A percentile compares a stretch with the other conserved stretches of the same genome.
Evolutionary conservation across 2,888 invertebrate species (phyloP).

Genomic region (Teinopalpus imperialis): DNA sequence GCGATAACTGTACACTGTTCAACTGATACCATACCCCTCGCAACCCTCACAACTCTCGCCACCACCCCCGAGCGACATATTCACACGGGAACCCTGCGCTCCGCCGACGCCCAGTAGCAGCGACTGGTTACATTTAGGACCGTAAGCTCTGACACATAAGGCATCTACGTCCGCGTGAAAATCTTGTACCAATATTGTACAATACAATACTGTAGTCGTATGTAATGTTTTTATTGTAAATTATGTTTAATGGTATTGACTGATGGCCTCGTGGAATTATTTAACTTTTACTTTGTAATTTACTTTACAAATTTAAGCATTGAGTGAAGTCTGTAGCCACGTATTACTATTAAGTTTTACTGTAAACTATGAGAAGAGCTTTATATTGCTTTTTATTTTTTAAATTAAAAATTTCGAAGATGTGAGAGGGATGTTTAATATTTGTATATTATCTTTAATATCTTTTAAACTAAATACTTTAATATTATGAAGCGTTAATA

Average conservation of each 20-base stretch:
- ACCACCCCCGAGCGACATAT: conserved; percentile 38
- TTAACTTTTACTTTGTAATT: too few species aligned
- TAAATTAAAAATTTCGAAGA: too few species aligned
- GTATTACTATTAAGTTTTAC: too few species aligned
- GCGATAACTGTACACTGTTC: conserved; percentile 23
- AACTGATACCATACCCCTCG: conserved; percentile 27
- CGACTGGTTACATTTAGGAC: neutral
- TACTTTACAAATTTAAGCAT: too few species aligned
- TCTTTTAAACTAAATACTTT: too few species aligned
- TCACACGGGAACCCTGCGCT: conserved; percentile 60
- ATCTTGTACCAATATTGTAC: conserved; percentile 9
- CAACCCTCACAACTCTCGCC: conserved; percentile 32
- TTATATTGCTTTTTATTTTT: too few species aligned
- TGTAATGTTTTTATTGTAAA: conserved; percentile 19
- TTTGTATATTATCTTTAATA: too few species aligned
- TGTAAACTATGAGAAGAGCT: too few species aligned
- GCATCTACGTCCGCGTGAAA: neutral
- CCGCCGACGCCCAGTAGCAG: neutral
- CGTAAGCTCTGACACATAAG: neutral
- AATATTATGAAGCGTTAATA: too few species aligned
- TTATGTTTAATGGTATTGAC: conserved; percentile 29
- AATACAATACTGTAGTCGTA: conserved; percentile 24
- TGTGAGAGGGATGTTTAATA: too few species aligned
- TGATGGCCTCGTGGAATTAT: conserved; percentile 22
- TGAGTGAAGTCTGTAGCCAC: too few species aligned